Percentiles rank a stretch among this genome's conserved stretches.
Conservation (phyloP, 2,797 vertebrate species). For the Clamator glandarius region DNA sequence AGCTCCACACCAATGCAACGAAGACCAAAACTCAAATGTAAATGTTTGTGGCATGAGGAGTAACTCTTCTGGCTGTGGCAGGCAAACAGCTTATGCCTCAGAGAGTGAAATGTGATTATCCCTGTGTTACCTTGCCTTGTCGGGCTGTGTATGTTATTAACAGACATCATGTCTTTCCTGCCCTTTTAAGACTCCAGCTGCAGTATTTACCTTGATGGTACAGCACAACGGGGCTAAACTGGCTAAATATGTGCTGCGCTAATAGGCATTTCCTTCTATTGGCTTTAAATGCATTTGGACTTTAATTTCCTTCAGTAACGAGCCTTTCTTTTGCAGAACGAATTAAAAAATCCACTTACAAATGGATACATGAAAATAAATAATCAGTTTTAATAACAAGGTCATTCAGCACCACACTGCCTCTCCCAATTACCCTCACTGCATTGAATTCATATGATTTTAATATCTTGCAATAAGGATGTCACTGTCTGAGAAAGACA, state of each 20-base stretch:
- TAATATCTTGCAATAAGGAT: background rate
- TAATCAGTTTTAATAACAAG: background rate
- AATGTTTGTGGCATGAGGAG: background rate
- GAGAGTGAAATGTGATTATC: background rate
- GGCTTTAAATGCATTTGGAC: background rate
- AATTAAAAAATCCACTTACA: background rate
- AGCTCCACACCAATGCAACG: background rate
- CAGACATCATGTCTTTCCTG: background rate
- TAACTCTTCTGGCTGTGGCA: background rate
- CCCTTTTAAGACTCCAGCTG: background rate
- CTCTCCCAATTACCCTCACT: background rate
- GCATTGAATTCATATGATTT: background rate
- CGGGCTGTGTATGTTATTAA: background rate
- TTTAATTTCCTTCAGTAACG: conserved; percentile 8
- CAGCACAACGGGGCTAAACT: background rate
- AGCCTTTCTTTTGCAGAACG: background rate
- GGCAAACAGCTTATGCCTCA: background rate
- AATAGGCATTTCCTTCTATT: conserved; percentile 15
- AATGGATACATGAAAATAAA: background rate
- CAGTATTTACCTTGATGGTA: background rate
- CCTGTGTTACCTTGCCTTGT: background rate
- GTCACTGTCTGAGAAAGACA: background rate
- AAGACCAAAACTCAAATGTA: background rate
- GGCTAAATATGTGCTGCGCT: background rate
- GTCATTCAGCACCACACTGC: background rate